These are phyloP conservation scores for Regulus satrapa DNA, from an alignment of 2,113 vertebrate species.

Conservation along the genomic window DNA sequence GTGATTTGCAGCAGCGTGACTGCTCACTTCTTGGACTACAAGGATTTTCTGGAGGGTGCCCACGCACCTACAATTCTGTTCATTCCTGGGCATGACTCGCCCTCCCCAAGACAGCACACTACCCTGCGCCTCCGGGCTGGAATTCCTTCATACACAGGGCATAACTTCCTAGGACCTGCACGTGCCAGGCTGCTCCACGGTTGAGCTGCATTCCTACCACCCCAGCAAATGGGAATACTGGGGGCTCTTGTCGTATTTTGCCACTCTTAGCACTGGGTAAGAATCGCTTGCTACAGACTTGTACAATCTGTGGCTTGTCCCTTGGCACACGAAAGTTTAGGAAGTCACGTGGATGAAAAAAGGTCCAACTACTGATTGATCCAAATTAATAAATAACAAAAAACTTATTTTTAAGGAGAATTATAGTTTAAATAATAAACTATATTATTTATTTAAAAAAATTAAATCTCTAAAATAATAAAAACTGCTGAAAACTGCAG, in stretches of 20 bases:
- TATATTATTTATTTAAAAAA: no score
- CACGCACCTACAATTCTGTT: not conserved
- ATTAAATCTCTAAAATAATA: no score
- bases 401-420: not conserved
- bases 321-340: not conserved
- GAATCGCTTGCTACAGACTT: not conserved
- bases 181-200: fast-evolving
- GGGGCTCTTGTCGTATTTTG: not conserved
- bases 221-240: not conserved
- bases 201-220: not conserved
- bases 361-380: not conserved
- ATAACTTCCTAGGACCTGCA: not conserved
- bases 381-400: not conserved
- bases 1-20: not conserved
- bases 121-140: fast-evolving
- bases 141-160: not conserved
- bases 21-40: no score
- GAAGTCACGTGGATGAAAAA: fast-evolving
- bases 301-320: fast-evolving
- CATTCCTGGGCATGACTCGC: fast-evolving
- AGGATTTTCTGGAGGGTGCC: not conserved
- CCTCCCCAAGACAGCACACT: not conserved
- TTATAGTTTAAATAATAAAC: not conserved
- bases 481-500: not conserved
- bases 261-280: not conserved